Evolutionary conservation across 2,797 vertebrate species (phyloP).

Genomic region (Pipistrellus pipistrellus): DNA sequence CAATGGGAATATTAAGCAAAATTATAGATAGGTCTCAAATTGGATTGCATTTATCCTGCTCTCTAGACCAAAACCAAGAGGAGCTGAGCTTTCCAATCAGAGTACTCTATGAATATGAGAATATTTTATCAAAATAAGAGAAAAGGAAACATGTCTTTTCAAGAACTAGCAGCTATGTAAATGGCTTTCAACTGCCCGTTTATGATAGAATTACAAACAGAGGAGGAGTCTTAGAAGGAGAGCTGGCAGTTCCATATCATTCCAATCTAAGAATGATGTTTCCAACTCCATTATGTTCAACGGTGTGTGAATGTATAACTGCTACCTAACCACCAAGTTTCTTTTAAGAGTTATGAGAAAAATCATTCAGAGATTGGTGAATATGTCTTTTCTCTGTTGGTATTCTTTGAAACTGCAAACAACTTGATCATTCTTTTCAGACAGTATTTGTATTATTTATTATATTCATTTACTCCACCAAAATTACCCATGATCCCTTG

Average conservation of each 20-base stretch:
- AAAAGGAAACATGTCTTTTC: constrained; percentile 50
- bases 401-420: constrained; percentile 42
- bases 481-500: neutral
- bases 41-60: constrained; percentile 34
- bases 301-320: neutral
- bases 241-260: neutral
- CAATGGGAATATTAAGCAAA: constrained; percentile 64
- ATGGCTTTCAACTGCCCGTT: constrained; percentile 41
- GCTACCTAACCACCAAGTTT: neutral
- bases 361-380: neutral
- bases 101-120: neutral
- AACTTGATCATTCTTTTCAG: neutral
- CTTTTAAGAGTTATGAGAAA: neutral
- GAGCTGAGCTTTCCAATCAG: constrained; percentile 38
- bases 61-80: constrained; percentile 62
- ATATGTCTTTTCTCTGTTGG: neutral
- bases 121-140: constrained; percentile 71
- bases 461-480: neutral
- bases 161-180: constrained; percentile 59
- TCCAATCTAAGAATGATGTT: neutral
- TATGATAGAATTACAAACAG: constrained; percentile 1
- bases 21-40: constrained; percentile 44
- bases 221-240: neutral
- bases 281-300: neutral
- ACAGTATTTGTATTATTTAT: neutral